A percentile compares a stretch with the other conserved stretches of the same genome.
Conservation (phyloP, 2,797 vertebrate species). For the Intellagama lesueurii region DNA sequence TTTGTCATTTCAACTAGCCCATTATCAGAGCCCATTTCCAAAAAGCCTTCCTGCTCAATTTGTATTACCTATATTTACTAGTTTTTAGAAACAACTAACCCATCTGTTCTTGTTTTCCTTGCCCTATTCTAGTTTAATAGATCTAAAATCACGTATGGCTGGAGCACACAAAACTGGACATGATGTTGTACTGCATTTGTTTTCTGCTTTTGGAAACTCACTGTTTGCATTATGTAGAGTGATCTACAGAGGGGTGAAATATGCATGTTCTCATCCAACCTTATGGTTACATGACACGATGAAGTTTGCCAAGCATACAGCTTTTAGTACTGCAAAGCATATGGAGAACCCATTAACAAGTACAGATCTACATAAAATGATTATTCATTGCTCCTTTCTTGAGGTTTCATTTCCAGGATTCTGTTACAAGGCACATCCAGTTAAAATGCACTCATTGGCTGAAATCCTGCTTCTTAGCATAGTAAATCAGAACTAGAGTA, state of each 20-base stretch:
- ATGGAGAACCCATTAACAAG: neutral
- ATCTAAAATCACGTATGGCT: neutral
- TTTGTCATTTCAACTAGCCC: no score
- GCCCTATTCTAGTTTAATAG: neutral
- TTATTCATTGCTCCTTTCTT: conserved; percentile 4
- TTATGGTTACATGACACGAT: conserved; percentile 7
- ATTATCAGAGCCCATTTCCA: no score
- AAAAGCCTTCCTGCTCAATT: no score
- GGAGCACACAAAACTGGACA: neutral
- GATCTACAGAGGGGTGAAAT: neutral
- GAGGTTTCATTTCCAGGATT: neutral
- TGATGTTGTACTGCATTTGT: neutral
- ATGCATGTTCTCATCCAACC: conserved; percentile 23
- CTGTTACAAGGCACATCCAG: neutral
- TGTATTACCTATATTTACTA: no score
- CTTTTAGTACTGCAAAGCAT: neutral
- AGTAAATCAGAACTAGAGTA: no score
- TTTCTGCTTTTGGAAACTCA: neutral
- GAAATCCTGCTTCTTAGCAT: neutral
- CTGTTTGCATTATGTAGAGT: neutral
- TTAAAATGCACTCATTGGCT: conserved; percentile 12
- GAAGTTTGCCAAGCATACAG: neutral
- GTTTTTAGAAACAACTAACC: no score
- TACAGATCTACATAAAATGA: neutral
- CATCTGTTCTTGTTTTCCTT: neutral